phyloP scores from a whole-genome alignment of 2,888 invertebrate genomes.

The Heteromyza rotundicornis region DNA sequence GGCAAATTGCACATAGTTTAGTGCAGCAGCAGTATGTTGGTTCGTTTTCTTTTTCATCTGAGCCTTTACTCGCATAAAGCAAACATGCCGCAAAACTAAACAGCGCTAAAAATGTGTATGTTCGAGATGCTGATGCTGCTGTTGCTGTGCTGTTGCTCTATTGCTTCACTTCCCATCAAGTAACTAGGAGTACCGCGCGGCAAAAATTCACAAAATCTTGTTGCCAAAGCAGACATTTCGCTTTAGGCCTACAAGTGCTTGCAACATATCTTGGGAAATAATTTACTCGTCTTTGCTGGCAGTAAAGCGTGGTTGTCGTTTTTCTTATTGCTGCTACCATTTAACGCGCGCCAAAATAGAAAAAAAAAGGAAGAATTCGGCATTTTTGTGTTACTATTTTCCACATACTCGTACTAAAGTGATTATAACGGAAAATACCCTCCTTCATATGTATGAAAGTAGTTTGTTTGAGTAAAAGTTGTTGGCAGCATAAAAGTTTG shows the following conservation, averaged over 20 bases:
- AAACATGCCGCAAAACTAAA: neutral
- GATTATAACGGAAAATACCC: too few relatives aligned
- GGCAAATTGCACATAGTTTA: neutral
- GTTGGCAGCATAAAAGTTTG: too few relatives aligned
- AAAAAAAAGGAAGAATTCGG: too few relatives aligned
- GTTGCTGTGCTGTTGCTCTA: neutral
- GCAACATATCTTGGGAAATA: neutral
- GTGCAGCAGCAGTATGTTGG: neutral
- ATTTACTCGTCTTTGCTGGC: neutral
- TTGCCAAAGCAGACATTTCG: conserved; percentile 35
- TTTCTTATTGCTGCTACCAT: too few relatives aligned
- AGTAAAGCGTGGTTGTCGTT: too few relatives aligned
- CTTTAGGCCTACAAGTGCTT: conserved; percentile 23
- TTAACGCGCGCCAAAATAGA: too few relatives aligned
- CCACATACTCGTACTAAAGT: too few relatives aligned
- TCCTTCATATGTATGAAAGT: too few relatives aligned
- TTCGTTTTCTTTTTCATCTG: conserved; percentile 10
- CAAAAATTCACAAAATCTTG: conserved; percentile 29
- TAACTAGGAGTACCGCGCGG: conserved; percentile 21
- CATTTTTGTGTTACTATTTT: too few relatives aligned
- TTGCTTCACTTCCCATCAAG: neutral
- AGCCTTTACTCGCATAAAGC: too few relatives aligned
- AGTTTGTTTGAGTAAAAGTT: too few relatives aligned
- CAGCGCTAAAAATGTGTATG: neutral
- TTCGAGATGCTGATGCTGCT: neutral